These are phyloP conservation scores for Patella pellucida DNA, from an alignment of 2,888 invertebrate genomes.

Conservation along the genomic window DNA sequence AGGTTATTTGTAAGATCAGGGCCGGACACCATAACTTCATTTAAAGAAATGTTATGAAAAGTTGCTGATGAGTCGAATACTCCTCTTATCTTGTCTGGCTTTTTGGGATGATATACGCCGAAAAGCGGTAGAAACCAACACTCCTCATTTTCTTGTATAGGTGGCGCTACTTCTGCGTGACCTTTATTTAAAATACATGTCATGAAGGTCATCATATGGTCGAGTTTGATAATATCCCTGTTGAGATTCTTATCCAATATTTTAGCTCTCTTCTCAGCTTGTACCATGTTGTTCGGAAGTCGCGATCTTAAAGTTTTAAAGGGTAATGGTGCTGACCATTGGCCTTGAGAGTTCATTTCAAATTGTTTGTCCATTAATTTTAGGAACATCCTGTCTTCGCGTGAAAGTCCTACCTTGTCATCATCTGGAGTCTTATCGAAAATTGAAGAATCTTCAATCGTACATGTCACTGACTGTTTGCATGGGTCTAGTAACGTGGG, in stretches of 20 bases:
- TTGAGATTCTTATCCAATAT: conserved; percentile 6
- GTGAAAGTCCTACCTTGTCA: too few species aligned
- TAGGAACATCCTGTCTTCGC: too few species aligned
- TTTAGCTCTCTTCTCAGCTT: conserved; percentile 26
- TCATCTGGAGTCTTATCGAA: too few species aligned
- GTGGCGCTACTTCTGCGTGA: conserved; percentile 36
- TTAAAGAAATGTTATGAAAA: too few species aligned
- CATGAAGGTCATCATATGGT: conserved; percentile 29
- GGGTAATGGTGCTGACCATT: conserved; percentile 25
- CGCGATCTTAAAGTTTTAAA: conserved; percentile 15
- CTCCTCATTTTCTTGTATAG: conserved; percentile 1
- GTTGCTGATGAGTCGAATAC: conserved; percentile 32
- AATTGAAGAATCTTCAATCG: too few species aligned
- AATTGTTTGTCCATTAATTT: too few species aligned
- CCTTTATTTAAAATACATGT: conserved; percentile 22
- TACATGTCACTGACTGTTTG: too few species aligned
- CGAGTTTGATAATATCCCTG: conserved; percentile 13
- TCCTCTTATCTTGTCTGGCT: conserved; percentile 32
- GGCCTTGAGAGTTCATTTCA: too few species aligned
- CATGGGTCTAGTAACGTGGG: too few species aligned
- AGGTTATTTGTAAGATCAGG: too few species aligned
- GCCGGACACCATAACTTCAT: too few species aligned
- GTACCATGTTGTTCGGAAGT: conserved; percentile 27
- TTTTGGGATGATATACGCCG: conserved; percentile 34
- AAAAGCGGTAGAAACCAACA: conserved; percentile 36